A percentile compares a stretch with the other conserved stretches of the same genome.
phyloP scores from a whole-genome alignment of 2,797 vertebrate genomes.

The Enteromius treurensis region DNA sequence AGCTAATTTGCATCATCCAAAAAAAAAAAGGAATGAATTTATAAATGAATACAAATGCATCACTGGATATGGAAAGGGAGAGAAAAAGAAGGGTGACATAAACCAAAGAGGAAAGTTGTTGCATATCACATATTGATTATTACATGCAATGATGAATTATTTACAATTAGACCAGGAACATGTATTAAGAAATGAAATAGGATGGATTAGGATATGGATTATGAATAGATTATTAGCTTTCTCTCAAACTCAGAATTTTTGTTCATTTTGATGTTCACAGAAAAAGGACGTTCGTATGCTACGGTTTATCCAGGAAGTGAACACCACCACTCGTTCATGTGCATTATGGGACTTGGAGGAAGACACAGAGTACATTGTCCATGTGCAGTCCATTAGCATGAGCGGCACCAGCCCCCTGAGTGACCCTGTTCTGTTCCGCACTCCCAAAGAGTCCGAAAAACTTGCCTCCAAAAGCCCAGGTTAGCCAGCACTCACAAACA shows the following conservation, averaged over 20 bases:
- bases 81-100: not conserved
- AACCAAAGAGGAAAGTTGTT: slow-evolving; percentile 6
- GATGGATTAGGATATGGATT: not conserved
- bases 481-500: slow-evolving; percentile 62
- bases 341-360: slow-evolving; percentile 95
- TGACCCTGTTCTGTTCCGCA: slow-evolving; percentile 91
- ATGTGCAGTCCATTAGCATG: slow-evolving; percentile 94
- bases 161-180: slow-evolving; percentile 8
- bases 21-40: not conserved
- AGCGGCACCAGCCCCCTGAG: slow-evolving; percentile 92
- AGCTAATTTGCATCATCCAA: not conserved
- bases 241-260: not conserved
- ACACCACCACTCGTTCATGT: slow-evolving; percentile 95
- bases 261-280: slow-evolving; percentile 66
- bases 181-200: not conserved
- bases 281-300: slow-evolving; percentile 96
- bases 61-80: not conserved
- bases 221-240: not conserved
- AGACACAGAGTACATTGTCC: slow-evolving; percentile 94
- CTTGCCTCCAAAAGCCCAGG: slow-evolving; percentile 93
- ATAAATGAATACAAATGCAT: not conserved
- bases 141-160: not conserved
- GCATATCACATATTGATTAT: slow-evolving; percentile 11
- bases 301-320: slow-evolving; percentile 96
- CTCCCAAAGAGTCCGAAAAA: slow-evolving; percentile 92